phyloP scores from a whole-genome alignment of 2,797 vertebrate genomes.

The Esox masquinongy region DNA sequence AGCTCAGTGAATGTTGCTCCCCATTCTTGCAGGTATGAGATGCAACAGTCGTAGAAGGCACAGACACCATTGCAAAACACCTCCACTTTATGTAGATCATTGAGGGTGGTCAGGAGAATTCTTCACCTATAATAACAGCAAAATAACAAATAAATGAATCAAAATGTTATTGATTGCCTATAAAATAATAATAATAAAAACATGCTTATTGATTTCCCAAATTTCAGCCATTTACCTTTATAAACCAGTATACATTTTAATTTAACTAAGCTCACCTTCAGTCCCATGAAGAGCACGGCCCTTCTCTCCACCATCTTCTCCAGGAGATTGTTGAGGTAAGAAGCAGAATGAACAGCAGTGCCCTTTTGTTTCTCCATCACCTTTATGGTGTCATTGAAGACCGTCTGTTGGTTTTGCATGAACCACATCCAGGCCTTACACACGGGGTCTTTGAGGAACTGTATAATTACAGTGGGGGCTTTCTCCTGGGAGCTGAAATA shows the following conservation, averaged over 20 bases:
- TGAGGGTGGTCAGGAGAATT: not conserved
- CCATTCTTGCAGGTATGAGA: conserved; percentile 13
- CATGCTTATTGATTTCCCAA: no score
- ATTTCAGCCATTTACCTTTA: no score
- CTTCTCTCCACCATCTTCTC: conserved; percentile 15
- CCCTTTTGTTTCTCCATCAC: conserved; percentile 18
- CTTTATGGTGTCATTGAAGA: conserved; percentile 20
- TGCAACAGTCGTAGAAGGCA: conserved; percentile 11
- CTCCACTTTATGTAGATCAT: not conserved
- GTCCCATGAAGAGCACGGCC: no score
- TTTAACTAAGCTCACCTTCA: no score
- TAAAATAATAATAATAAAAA: no score
- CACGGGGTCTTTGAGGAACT: conserved; percentile 16
- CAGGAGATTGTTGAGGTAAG: conserved; percentile 12
- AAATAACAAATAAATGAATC: conserved; percentile 17
- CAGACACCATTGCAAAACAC: conserved; percentile 7
- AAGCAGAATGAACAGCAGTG: conserved; percentile 17
- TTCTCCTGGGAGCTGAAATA: conserved; percentile 18
- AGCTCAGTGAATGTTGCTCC: conserved; percentile 13
- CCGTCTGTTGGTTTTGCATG: conserved; percentile 20
- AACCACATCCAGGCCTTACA: conserved; percentile 26
- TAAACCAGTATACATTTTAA: conserved; percentile 13
- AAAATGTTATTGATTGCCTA: not conserved
- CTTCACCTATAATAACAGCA: conserved; percentile 16
- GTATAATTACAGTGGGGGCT: conserved; percentile 10